Percentiles rank a stretch among this genome's conserved stretches.
Conservation (phyloP, 2,888 invertebrate species). For the Folsomia manolachei region DNA sequence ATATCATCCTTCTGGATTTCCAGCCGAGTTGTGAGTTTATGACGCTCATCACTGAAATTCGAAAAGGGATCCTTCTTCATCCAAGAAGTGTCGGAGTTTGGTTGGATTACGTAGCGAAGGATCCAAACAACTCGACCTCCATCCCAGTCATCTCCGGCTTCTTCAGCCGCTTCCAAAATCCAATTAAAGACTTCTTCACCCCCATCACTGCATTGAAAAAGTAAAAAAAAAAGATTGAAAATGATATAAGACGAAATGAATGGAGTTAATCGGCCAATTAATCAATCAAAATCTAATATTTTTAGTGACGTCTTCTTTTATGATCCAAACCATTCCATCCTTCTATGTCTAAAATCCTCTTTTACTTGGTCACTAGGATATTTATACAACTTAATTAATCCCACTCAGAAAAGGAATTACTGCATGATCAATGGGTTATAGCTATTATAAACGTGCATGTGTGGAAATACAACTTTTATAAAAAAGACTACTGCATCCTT, state of each 20-base stretch:
- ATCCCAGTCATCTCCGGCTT: conserved; percentile 72
- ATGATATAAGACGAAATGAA: too few relatives aligned
- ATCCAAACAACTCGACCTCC: conserved; percentile 86
- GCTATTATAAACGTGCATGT: too few relatives aligned
- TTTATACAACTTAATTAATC: too few relatives aligned
- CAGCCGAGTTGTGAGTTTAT: conserved; percentile 75
- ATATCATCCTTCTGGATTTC: conserved; percentile 92
- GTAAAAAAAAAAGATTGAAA: conserved; percentile 7
- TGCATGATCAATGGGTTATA: too few relatives aligned
- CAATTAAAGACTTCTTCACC: conserved; percentile 83
- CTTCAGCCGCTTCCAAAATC: conserved; percentile 78
- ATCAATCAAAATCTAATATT: neutral
- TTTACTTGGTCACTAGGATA: too few relatives aligned
- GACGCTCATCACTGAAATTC: conserved; percentile 54
- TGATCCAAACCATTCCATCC: too few relatives aligned
- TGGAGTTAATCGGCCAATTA: neutral
- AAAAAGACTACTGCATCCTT: too few relatives aligned
- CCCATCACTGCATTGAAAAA: neutral
- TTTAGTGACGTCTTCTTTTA: too few relatives aligned
- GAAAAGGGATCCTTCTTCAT: conserved; percentile 55
- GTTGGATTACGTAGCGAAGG: conserved; percentile 64
- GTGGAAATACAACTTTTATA: too few relatives aligned
- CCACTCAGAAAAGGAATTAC: too few relatives aligned
- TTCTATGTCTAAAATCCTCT: too few relatives aligned
- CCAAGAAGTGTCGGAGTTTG: conserved; percentile 49